Evolutionary conservation across 2,113 vertebrate genomes (phyloP), one percentile per base, ranked within the genome.

Genomic region (Perognathus longimembris): DNA sequence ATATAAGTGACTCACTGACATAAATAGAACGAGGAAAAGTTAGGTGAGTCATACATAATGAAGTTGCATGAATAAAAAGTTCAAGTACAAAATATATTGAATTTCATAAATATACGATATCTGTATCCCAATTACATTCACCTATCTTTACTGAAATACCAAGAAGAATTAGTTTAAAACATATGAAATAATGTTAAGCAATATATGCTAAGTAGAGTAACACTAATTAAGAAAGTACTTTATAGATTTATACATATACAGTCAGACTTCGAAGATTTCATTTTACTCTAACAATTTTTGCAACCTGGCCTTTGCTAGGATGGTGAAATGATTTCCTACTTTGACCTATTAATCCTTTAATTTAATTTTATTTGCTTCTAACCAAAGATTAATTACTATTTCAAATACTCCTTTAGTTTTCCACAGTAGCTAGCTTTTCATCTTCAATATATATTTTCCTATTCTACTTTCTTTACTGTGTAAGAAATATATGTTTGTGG

Each of bases 401-500:
- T 34, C 85, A 92, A 63, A 36, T 89, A 87, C 54, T 76, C 90
- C 82, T 96, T 91, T 40, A 38, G 40, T 77, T 88, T 89, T 83
- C 17, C 11, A 3, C n/a, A 94, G 83, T 20, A 95, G 17, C 42
- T 86, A 91, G 90, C 76, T 87, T 87, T 94, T 92, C 76, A 95
- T 86, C 87, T 94, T 61, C 28, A 24, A 54, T 71, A 26, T 3
- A 34, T 59, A 3, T 95, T 90, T 89, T 94, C 85, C 7, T 21
- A 79, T 28, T 30, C 40, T 90, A 36, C 95, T 97, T 84, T 92
- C 26, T 32, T 92, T 78, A 95, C 75, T 87, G 84, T 69, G 22
- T 3, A 93, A 45, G 64, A 94, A 94, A 96, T 89, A 88, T 96
- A 85, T 22, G 1, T 24, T 92, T 89, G 71, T 30, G 80, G 42